phyloP scores from a whole-genome alignment of 2,888 invertebrate genomes.

The Synanthedon tipuliformis region DNA sequence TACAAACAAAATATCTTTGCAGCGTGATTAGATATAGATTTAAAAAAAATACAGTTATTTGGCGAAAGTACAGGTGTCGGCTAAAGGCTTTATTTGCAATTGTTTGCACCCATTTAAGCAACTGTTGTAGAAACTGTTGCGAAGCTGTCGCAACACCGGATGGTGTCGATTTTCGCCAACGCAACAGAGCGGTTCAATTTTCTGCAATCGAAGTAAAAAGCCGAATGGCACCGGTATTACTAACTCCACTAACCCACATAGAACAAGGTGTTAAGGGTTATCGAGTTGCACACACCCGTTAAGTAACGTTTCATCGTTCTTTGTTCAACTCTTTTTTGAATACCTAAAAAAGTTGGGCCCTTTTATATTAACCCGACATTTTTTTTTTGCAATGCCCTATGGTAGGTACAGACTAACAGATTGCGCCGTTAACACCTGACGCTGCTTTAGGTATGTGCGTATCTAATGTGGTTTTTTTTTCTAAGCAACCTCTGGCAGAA shows the following conservation, averaged over 20 bases:
- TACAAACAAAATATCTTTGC: too few relatives aligned
- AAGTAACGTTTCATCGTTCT: constrained; percentile 35
- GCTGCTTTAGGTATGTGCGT: not conserved
- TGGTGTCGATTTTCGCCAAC: constrained; percentile 46
- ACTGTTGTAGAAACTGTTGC: constrained; percentile 8
- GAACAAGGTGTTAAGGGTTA: constrained; percentile 63
- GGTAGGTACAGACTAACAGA: not conserved
- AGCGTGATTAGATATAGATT: too few relatives aligned
- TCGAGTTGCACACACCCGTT: constrained; percentile 62
- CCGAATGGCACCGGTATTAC: constrained; percentile 29
- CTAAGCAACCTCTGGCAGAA: too few relatives aligned
- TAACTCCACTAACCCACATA: constrained; percentile 64
- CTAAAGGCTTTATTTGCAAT: constrained; percentile 1
- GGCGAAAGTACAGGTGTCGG: not conserved
- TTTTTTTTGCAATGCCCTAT: not conserved
- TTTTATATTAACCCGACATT: constrained; percentile 23
- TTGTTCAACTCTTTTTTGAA: constrained; percentile 46
- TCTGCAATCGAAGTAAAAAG: constrained; percentile 47
- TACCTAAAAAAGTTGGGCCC: constrained; percentile 31
- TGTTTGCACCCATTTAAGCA: constrained; percentile 1
- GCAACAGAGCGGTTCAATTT: constrained; percentile 46
- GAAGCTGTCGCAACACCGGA: constrained; percentile 27
- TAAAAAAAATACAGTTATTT: not conserved
- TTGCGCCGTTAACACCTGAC: not conserved
- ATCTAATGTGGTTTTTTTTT: too few relatives aligned